Base-by-base conservation (phyloP, 2,888 invertebrate species). In the Drosophila neonasuta region DNA sequence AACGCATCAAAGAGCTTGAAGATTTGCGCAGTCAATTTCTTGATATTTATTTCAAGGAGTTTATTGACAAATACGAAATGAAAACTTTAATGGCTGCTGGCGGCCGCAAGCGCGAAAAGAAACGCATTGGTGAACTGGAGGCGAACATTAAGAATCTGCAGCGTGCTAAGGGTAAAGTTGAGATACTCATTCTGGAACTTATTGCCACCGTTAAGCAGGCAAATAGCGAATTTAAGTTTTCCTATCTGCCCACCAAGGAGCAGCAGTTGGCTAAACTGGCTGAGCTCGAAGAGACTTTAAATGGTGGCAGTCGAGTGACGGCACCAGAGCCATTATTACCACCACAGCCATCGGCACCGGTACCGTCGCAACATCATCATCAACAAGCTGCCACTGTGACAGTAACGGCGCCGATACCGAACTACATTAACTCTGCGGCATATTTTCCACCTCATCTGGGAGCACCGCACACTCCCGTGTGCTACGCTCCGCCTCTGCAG, bases 181-280 rank as follows among this genome's bases (percentile, higher is more conserved):
- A 91, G 68, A 82, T 88, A 34, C 81, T 77, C 45, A 91, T 91
- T 34, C 75, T 91, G 20, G 91, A 91, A 65, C 82, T 91, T 15
- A 91, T 91, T 67, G 89, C 88, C 8, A 89, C 88, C 8, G 86
- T 91, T 1, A 91, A 91, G 72, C 89, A 88, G 57, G 87, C 89
- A 2, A 90, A 90, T 72, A 62, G 79, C 7, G 90, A 91, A 36
- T 91, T 91, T 62, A 90, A 88, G 55, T 91, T 91, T 71, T 76
- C 90, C 4, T 91, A 91, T 68, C 71, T 91, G 71, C 91, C 91
- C 29, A 90, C 91, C 59, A 91, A 90, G 71, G 91, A 91, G 68
- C 90, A 91, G 59, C 90, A 90, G 68, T 51, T 88, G 48, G 89
- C 89, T 32, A 89, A 89, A 42, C 65, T 90, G 15, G 79, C 86